phyloP scores from a whole-genome alignment of 2,113 vertebrate species.

The Rallus limicola region DNA sequence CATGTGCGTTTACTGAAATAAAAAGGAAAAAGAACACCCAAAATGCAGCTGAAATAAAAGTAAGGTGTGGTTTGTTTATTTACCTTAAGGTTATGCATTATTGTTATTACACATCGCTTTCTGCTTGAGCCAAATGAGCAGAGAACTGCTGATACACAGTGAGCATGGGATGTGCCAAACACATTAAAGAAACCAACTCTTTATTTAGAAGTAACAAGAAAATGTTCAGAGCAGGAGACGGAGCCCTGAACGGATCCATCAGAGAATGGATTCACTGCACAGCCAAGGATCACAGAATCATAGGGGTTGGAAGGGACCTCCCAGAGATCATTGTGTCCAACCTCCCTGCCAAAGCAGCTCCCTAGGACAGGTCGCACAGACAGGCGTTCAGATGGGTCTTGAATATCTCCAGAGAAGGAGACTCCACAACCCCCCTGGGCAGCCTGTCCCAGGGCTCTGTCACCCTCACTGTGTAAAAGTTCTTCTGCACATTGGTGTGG shows the following conservation, averaged over 20 bases:
- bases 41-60: background rate
- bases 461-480: no score
- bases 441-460: no score
- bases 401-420: no score
- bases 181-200: background rate
- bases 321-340: no score
- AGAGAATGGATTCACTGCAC: background rate
- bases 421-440: no score
- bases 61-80: background rate
- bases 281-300: background rate
- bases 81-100: background rate
- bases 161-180: background rate
- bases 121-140: background rate
- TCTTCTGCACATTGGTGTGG: no score
- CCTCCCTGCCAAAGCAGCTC: no score
- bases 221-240: background rate
- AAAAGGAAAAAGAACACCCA: background rate
- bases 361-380: no score
- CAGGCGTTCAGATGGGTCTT: no score
- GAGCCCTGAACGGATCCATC: background rate
- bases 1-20: accelerated
- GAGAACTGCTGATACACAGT: background rate
- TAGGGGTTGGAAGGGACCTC: no score
- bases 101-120: background rate
- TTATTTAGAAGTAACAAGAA: background rate